phyloP scores from a whole-genome alignment of 2,888 invertebrate genomes.

The Sturmia bella region DNA sequence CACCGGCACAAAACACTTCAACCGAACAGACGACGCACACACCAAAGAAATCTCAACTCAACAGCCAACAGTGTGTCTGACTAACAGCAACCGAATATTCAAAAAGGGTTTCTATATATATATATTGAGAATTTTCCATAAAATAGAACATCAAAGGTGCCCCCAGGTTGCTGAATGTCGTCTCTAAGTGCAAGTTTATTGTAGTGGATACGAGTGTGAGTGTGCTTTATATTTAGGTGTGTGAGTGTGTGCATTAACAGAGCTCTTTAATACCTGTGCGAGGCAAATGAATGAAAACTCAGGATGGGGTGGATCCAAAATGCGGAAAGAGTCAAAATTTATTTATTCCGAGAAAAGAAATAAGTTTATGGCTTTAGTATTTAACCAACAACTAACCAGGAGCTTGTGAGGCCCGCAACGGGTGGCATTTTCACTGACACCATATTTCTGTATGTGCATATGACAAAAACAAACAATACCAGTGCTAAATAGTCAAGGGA shows the following conservation, averaged over 20 bases:
- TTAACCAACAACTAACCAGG: constrained; percentile 62
- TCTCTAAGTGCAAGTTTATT: constrained; percentile 21
- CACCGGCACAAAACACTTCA: constrained; percentile 4
- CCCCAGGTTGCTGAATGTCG: constrained; percentile 57
- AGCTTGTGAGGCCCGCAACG: constrained; percentile 24
- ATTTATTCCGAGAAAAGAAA: neutral
- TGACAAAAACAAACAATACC: constrained; percentile 35
- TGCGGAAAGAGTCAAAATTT: constrained; percentile 15
- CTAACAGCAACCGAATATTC: neutral
- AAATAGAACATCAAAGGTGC: constrained; percentile 69
- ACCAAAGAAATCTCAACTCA: constrained; percentile 1
- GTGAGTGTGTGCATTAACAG: constrained; percentile 4
- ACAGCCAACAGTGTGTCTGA: constrained; percentile 1
- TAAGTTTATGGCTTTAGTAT: constrained; percentile 64
- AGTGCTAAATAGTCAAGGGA: constrained; percentile 51
- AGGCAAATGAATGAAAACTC: constrained; percentile 21
- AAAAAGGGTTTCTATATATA: neutral
- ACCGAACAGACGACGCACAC: neutral
- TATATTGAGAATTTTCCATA: constrained; percentile 41
- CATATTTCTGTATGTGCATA: constrained; percentile 24
- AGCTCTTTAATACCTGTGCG: constrained; percentile 31
- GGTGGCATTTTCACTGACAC: constrained; percentile 60
- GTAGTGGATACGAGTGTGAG: neutral
- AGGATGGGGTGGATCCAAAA: neutral
- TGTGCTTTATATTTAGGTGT: too few relatives aligned